phyloP scores from a whole-genome alignment of 2,797 vertebrate genomes.

The Discoglossus pictus region DNA sequence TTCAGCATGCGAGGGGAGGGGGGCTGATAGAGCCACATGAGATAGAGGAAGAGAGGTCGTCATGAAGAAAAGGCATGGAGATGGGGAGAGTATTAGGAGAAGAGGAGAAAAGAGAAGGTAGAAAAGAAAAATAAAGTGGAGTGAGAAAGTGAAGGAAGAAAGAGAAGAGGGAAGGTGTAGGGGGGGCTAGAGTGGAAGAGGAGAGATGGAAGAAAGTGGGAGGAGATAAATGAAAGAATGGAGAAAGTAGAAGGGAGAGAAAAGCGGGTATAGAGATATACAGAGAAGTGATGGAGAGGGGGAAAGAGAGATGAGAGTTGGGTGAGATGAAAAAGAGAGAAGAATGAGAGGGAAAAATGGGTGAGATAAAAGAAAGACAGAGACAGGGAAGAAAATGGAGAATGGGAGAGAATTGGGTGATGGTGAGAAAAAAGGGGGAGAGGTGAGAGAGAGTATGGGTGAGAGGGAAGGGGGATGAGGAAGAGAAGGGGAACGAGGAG shows the following conservation, averaged over 20 bases:
- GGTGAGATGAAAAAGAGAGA: too few relatives aligned
- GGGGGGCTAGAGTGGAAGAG: neutral
- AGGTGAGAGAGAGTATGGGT: rapidly evolving
- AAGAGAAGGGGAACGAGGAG: too few relatives aligned
- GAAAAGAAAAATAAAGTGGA: too few relatives aligned
- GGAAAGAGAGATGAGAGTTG: neutral
- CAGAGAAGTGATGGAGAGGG: neutral
- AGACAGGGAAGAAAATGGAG: neutral
- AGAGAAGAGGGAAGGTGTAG: neutral
- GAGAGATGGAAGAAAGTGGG: neutral
- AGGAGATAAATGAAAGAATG: neutral
- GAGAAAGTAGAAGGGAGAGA: neutral
- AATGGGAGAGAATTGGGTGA: rapidly evolving
- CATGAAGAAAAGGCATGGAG: neutral
- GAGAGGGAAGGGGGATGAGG: neutral
- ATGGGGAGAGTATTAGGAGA: neutral
- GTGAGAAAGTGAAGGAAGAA: neutral
- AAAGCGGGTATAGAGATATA: neutral
- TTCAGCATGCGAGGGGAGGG: too few relatives aligned
- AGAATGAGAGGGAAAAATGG: neutral
- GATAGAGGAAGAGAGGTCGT: neutral
- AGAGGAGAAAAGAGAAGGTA: too few relatives aligned
- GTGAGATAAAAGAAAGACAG: neutral
- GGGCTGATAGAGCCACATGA: neutral
- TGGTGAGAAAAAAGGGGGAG: rapidly evolving